Percentiles rank a stretch among this genome's conserved stretches.
phyloP scores from a whole-genome alignment of 2,888 invertebrate genomes.

The Hyles lineata region DNA sequence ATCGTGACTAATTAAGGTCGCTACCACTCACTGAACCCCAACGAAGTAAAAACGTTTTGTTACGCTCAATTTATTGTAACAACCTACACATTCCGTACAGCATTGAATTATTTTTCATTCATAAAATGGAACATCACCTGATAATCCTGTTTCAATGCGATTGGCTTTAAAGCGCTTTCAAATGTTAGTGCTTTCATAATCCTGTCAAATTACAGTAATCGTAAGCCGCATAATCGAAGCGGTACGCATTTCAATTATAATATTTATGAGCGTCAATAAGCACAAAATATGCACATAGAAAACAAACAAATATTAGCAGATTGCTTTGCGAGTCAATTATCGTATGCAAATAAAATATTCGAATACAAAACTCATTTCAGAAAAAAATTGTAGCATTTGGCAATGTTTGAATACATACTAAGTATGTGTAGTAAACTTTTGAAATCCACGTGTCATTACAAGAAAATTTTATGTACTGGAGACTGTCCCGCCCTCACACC shows the following conservation, averaged over 20 bases:
- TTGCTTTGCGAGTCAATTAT: not conserved
- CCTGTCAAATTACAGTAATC: not conserved
- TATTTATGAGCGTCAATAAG: constrained; percentile 12
- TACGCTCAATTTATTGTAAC: constrained; percentile 25
- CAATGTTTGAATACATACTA: too few relatives aligned
- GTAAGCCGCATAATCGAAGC: not conserved
- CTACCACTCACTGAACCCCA: constrained; percentile 34
- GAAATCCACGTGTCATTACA: too few relatives aligned
- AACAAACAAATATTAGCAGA: not conserved
- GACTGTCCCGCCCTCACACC: too few relatives aligned
- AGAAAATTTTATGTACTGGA: too few relatives aligned
- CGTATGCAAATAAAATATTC: not conserved
- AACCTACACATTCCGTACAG: not conserved
- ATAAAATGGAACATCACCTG: not conserved
- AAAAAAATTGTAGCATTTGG: not conserved
- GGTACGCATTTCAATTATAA: constrained; percentile 1
- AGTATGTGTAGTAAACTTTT: too few relatives aligned
- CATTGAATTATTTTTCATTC: constrained; percentile 8
- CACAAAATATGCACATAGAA: constrained; percentile 1
- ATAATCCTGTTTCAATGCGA: not conserved
- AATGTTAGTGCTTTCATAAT: not conserved
- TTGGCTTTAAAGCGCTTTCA: not conserved
- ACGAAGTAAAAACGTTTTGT: constrained; percentile 40
- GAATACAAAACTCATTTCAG: not conserved
- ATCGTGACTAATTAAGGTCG: constrained; percentile 47